These are phyloP conservation scores for Perodicticus potto DNA, from an alignment of 2,797 vertebrate species.

Conservation along the genomic window DNA sequence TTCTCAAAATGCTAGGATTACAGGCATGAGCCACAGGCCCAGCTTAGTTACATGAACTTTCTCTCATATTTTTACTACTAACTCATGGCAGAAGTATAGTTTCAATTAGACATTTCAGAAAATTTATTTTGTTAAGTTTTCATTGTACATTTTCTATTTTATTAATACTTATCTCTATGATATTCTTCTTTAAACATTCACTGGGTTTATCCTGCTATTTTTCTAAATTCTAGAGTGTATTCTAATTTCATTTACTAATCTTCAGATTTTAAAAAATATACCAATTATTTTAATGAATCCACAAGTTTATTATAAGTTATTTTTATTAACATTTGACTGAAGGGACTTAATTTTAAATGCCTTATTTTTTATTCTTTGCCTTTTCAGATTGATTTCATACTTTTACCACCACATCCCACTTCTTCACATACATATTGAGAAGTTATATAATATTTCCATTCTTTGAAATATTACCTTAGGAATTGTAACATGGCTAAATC, in stretches of 20 bases:
- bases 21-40: too few relatives aligned
- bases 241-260: not conserved
- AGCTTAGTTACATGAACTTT: not conserved
- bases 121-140: not conserved
- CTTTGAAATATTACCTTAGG: not conserved
- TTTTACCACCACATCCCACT: not conserved
- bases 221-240: not conserved
- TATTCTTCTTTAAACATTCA: not conserved
- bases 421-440: not conserved
- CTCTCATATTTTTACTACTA: not conserved
- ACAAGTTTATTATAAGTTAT: not conserved
- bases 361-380: not conserved
- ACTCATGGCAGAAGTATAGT: not conserved
- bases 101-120: slow-evolving; percentile 36
- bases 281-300: not conserved
- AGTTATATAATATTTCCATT: not conserved
- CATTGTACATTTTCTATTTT: not conserved
- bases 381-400: not conserved
- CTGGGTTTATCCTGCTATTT: not conserved
- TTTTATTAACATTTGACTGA: not conserved
- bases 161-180: not conserved
- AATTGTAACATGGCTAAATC: not conserved
- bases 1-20: too few relatives aligned
- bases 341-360: not conserved
- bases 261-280: not conserved